Evolutionary conservation across 2,113 vertebrate species (phyloP).

Genomic region (Istiophorus platypterus): DNA sequence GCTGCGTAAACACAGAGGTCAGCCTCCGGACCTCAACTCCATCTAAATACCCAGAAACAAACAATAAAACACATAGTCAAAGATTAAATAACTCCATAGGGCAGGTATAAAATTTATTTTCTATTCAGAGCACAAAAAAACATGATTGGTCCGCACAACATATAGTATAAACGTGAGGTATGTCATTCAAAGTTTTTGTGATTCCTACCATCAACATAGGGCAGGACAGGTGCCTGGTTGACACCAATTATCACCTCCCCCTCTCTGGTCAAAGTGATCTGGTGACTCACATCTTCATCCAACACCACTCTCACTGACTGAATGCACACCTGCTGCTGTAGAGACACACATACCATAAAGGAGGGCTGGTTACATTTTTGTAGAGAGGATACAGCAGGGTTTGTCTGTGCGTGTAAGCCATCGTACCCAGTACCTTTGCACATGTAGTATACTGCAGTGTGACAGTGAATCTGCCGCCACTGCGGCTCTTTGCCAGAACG

Average conservation of each 20-base stretch:
- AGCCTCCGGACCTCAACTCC: conserved; percentile 89
- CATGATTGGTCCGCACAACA: neutral
- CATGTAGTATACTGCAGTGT: conserved; percentile 93
- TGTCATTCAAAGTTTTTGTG: neutral
- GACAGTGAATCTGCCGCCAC: conserved; percentile 91
- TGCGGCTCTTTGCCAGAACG: conserved; percentile 92
- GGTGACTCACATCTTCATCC: conserved; percentile 92
- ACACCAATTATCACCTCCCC: conserved; percentile 91
- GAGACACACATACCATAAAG: conserved; percentile 29
- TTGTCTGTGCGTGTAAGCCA: neutral
- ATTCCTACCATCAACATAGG: conserved; percentile 86
- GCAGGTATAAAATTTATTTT: neutral
- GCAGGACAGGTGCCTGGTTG: conserved; percentile 87
- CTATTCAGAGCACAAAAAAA: neutral
- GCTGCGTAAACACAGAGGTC: conserved; percentile 92
- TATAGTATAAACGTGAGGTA: neutral
- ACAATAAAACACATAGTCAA: neutral
- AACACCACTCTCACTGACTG: conserved; percentile 95
- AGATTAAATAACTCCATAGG: neutral
- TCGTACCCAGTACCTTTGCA: conserved; percentile 86
- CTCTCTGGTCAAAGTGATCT: conserved; percentile 92
- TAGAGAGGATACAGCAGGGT: neutral
- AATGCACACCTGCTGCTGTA: conserved; percentile 90
- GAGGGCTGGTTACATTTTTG: neutral
- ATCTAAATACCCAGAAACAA: conserved; percentile 78